Conservation (phyloP, 2,797 vertebrate genomes). For the Tokudaia muenninki region DNA sequence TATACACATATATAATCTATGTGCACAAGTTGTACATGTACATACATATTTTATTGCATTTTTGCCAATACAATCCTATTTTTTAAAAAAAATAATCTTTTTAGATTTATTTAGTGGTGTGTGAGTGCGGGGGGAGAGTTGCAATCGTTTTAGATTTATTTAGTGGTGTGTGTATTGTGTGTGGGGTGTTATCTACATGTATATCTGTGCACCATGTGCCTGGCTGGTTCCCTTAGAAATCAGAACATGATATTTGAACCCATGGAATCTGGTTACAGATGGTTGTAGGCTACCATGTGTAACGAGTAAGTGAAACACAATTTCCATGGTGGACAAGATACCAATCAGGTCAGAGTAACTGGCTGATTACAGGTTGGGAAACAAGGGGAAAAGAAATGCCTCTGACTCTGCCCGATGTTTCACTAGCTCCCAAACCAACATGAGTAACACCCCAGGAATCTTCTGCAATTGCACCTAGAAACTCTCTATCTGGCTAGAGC, state of each 20-base stretch:
- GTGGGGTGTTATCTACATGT: not conserved
- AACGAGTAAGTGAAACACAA: not conserved
- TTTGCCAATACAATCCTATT: not conserved
- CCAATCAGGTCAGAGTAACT: too few species aligned
- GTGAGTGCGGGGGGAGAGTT: not conserved
- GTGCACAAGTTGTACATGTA: not conserved
- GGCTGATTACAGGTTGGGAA: not conserved
- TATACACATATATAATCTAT: not conserved
- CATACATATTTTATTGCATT: not conserved
- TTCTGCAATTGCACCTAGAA: not conserved
- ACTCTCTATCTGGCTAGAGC: not conserved
- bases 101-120: not conserved
- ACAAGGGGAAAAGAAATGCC: not conserved
- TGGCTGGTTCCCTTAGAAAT: not conserved
- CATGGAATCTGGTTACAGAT: not conserved
- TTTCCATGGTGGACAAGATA: not conserved
- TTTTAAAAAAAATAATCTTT: not conserved
- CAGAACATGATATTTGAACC: not conserved
- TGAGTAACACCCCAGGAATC: not conserved
- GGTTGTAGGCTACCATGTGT: not conserved
- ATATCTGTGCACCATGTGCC: not conserved
- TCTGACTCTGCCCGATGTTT: not conserved
- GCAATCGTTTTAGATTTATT: not conserved
- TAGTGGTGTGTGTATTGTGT: not conserved
- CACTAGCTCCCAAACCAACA: not conserved